Percentiles rank a stretch among this genome's conserved stretches.
phyloP scores from a whole-genome alignment of 2,113 vertebrate species.

The Callipepla squamata region DNA sequence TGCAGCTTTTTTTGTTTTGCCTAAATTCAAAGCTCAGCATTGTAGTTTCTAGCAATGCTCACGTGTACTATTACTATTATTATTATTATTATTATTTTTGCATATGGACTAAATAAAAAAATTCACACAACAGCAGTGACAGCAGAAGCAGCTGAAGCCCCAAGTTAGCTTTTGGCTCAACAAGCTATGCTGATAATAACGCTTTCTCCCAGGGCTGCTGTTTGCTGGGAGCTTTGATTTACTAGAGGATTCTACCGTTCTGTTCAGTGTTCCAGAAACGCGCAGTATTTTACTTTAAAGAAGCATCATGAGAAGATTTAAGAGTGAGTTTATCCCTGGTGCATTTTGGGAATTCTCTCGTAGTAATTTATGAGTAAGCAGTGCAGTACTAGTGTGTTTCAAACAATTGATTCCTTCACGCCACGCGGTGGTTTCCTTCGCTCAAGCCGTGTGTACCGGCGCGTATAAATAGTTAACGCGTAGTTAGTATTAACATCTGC shows the following conservation, averaged over 20 bases:
- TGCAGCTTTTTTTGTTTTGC: neutral
- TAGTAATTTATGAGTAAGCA: neutral
- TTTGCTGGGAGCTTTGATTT: neutral
- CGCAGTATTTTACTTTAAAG: neutral
- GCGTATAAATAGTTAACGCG: neutral
- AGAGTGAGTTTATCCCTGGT: neutral
- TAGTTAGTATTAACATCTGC: neutral
- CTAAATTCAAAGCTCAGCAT: neutral
- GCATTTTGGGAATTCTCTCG: neutral
- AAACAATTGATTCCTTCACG: neutral
- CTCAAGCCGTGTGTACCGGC: fast-evolving
- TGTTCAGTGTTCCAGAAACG: conserved; percentile 6
- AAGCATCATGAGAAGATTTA: neutral
- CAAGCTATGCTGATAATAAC: neutral
- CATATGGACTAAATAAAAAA: neutral
- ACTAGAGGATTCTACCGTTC: neutral
- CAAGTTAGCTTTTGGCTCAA: neutral
- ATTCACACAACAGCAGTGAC: neutral
- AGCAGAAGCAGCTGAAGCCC: neutral
- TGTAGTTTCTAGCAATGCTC: neutral
- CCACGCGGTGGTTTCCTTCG: neutral
- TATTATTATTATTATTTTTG: too few relatives aligned
- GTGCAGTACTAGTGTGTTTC: neutral
- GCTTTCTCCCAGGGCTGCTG: neutral
- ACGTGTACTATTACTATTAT: fast-evolving